These are phyloP conservation scores for Synanthedon vespiformis DNA, from an alignment of 2,888 invertebrate genomes.

Conservation along the genomic window DNA sequence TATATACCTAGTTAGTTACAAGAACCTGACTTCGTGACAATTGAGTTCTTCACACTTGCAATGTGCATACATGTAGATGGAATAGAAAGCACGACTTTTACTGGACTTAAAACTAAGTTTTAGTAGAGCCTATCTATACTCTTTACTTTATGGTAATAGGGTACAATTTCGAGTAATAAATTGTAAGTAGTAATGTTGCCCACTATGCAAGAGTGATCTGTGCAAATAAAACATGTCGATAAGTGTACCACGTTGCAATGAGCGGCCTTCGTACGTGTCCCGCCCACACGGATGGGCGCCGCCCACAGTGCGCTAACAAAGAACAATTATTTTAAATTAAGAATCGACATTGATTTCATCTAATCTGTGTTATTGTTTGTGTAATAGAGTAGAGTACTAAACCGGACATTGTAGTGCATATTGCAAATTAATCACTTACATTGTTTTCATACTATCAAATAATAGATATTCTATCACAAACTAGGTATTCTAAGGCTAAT, in stretches of 20 bases:
- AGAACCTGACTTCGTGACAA: too few species aligned
- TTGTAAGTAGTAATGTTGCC: background rate
- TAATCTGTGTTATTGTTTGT: background rate
- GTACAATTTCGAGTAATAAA: background rate
- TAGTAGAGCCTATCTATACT: too few species aligned
- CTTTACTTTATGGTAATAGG: too few species aligned
- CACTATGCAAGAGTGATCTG: background rate
- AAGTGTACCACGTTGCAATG: slow-evolving; percentile 3
- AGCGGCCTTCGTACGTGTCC: slow-evolving; percentile 30
- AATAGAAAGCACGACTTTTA: too few species aligned
- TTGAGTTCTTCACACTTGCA: too few species aligned
- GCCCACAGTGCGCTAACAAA: slow-evolving; percentile 26
- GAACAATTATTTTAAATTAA: slow-evolving; percentile 20
- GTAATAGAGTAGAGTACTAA: background rate
- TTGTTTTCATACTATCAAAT: too few species aligned
- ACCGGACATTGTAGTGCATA: background rate
- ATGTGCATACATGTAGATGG: too few species aligned
- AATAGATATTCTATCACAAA: too few species aligned
- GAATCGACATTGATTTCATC: background rate
- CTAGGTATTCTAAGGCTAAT: too few species aligned
- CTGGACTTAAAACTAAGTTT: too few species aligned
- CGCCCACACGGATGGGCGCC: slow-evolving; percentile 42
- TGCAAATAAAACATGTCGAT: slow-evolving; percentile 1
- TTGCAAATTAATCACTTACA: background rate
- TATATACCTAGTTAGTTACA: too few species aligned